phyloP scores from a whole-genome alignment of 2,888 invertebrate genomes.

The Tolmerus cingulatus region DNA sequence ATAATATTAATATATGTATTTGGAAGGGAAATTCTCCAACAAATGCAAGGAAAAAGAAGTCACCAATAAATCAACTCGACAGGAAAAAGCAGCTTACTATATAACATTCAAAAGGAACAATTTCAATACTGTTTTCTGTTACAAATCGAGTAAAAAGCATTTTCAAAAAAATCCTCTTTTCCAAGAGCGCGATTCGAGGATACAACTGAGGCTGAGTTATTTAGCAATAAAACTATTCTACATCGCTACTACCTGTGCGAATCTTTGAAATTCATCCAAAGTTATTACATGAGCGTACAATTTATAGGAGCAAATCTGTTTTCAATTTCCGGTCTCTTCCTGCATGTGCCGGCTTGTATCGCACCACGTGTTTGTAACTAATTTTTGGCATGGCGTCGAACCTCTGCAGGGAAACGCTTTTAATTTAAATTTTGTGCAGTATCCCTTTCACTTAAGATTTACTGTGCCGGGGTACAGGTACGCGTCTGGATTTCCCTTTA shows the following conservation, averaged over 20 bases:
- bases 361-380: not conserved
- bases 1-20: too few species aligned
- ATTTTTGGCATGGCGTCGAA: not conserved
- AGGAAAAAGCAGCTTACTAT: too few species aligned
- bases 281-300: not conserved
- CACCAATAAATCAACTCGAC: too few species aligned
- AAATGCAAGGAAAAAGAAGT: too few species aligned
- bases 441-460: not conserved
- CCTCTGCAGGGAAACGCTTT: conserved; percentile 3
- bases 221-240: not conserved
- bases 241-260: not conserved
- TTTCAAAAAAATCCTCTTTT: not conserved
- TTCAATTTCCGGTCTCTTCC: conserved; percentile 1
- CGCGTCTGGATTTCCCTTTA: not conserved
- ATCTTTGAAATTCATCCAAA: not conserved
- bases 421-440: conserved; percentile 24
- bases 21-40: too few species aligned
- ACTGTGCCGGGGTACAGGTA: not conserved
- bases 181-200: not conserved
- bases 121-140: not conserved
- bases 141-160: not conserved
- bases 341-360: not conserved
- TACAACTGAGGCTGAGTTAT: not conserved
- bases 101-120: too few species aligned
- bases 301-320: conserved; percentile 7